Conservation (phyloP, 2,888 invertebrate genomes). For the Lymantria dispar region DNA sequence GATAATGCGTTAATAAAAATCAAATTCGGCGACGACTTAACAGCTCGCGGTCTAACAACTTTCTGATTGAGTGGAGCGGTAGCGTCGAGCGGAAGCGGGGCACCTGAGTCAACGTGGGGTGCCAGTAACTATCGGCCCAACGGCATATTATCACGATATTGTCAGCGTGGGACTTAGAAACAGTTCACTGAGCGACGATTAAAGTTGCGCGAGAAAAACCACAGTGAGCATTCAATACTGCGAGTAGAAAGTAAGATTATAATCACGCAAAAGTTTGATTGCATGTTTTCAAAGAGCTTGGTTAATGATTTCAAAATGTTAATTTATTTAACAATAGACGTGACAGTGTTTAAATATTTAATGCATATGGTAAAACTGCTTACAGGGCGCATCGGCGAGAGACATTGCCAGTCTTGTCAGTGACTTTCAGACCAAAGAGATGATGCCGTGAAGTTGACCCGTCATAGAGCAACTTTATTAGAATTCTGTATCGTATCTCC, state of each 20-base stretch:
- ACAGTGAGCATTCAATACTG: constrained; percentile 3
- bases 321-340: no score
- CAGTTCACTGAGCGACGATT: constrained; percentile 7
- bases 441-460: no score
- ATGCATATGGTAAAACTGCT: no score
- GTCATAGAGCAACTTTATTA: no score
- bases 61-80: constrained; percentile 19
- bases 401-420: no score
- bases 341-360: no score
- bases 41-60: constrained; percentile 23
- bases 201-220: constrained; percentile 8
- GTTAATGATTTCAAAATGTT: background rate
- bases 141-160: constrained; percentile 16
- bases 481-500: no score
- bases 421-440: no score
- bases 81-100: constrained; percentile 19
- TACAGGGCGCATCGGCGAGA: no score
- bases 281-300: background rate
- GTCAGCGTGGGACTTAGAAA: constrained; percentile 40
- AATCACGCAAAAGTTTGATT: constrained; percentile 8
- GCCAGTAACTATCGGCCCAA: constrained; percentile 5
- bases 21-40: constrained; percentile 17
- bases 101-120: constrained; percentile 23
- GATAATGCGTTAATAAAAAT: constrained; percentile 8
- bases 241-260: constrained; percentile 5